Evolutionary conservation across 2,888 invertebrate genomes (phyloP).

Genomic region (Liodrosophila aerea): DNA sequence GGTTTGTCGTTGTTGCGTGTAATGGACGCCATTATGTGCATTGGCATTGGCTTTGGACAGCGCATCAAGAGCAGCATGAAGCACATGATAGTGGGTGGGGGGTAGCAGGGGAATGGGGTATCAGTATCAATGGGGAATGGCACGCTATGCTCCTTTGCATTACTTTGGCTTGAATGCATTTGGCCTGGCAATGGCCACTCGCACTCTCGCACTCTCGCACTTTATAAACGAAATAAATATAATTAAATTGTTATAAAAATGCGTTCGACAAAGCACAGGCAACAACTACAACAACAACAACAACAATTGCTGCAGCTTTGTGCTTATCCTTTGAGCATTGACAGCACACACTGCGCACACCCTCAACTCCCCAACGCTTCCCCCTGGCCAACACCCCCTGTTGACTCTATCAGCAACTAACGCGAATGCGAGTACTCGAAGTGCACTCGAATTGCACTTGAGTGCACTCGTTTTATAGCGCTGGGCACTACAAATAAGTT

Average conservation of each 20-base stretch:
- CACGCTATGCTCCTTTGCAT: slow-evolving; percentile 46
- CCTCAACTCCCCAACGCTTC: background rate
- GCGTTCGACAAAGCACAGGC: slow-evolving; percentile 51
- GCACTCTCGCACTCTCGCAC: background rate
- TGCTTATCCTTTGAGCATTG: slow-evolving; percentile 35
- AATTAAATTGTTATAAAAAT: slow-evolving; percentile 75
- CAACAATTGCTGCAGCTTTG: slow-evolving; percentile 12
- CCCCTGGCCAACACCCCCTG: background rate
- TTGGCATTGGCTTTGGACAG: slow-evolving; percentile 52
- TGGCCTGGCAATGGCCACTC: slow-evolving; percentile 20
- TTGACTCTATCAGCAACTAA: background rate
- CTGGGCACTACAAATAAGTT: slow-evolving; percentile 39
- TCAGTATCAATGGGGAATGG: background rate
- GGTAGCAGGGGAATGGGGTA: slow-evolving; percentile 1
- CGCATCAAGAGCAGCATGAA: background rate
- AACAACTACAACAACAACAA: slow-evolving; percentile 16
- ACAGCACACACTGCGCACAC: no score
- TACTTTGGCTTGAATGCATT: slow-evolving; percentile 61
- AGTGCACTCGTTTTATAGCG: slow-evolving; percentile 33
- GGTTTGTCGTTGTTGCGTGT: slow-evolving; percentile 59
- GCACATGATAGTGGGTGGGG: background rate
- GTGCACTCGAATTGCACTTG: slow-evolving; percentile 42
- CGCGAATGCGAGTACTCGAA: slow-evolving; percentile 19
- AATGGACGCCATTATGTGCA: slow-evolving; percentile 70
- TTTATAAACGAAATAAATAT: slow-evolving; percentile 64